A percentile compares a stretch with the other conserved stretches of the same genome.
Conservation (phyloP, 2,888 invertebrate species). For the Phytoseiulus persimilis region DNA sequence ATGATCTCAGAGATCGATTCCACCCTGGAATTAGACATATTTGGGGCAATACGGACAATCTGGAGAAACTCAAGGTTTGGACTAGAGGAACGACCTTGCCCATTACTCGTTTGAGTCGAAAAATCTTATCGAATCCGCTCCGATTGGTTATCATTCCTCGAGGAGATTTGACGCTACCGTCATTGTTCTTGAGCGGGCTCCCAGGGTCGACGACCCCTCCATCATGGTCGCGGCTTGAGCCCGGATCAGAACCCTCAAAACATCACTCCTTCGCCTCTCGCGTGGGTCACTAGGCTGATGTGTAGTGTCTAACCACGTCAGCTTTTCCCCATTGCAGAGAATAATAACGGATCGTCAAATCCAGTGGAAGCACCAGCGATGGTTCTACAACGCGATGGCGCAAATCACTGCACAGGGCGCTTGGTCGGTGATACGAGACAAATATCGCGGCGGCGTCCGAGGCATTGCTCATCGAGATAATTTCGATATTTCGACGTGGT, state of each 20-base stretch:
- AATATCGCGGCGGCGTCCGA: slow-evolving; percentile 26
- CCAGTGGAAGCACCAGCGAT: slow-evolving; percentile 1
- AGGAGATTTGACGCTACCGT: no score
- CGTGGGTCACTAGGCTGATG: no score
- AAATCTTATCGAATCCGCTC: no score
- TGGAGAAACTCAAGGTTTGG: not conserved
- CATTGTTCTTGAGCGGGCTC: no score
- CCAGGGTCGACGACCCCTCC: no score
- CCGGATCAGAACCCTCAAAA: no score
- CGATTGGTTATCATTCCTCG: no score
- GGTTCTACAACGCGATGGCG: slow-evolving; percentile 18
- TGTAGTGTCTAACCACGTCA: no score
- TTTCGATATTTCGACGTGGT: slow-evolving; percentile 11
- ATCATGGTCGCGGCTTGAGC: no score
- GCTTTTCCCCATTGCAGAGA: not conserved
- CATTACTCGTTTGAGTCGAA: no score
- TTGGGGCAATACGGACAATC: slow-evolving; percentile 11
- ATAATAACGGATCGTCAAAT: not conserved
- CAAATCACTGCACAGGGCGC: slow-evolving; percentile 9
- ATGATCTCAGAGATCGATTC: not conserved
- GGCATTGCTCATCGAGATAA: slow-evolving; percentile 28
- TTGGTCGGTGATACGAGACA: not conserved
- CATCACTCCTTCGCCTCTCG: no score
- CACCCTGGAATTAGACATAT: slow-evolving; percentile 19
- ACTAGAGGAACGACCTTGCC: no score